Evolutionary conservation across 2,797 vertebrate species (phyloP), one percentile per base, ranked within the genome.

Genomic region (Pristis pectinata): DNA sequence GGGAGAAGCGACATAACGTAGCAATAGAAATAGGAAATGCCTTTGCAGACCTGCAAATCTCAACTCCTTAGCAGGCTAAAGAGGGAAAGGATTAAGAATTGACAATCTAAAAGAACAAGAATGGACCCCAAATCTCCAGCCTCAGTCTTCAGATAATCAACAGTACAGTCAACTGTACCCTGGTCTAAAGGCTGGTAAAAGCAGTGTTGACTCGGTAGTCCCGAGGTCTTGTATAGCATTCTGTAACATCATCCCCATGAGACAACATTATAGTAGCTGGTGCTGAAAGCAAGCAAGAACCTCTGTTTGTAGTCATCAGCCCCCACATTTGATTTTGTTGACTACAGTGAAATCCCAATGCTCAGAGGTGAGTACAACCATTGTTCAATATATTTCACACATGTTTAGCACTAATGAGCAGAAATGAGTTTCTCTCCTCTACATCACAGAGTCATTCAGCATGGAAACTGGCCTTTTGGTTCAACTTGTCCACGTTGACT

Each of bases 11-110:
- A 56, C 83, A 87, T 27, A 34, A 30, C n/a, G n/a, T 27, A 59
- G 83, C 87, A 87, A 87, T 83, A 87, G 34, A 87, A 87, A 59
- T 59, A 59, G 41, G 87, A 24, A 87, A 56, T 34, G 83, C 83
- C 83, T 87, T 87, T 59, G 24, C 49, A 30, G 56, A 34, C 27
- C 49, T 85, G 56, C 83, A 59, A 30, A 5, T 59, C 41, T 56
- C 53, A 87, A 44, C 83, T 87, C 27, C 53, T 34, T 56, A 59
- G 27, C 49, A 11, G 30, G 13, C 49, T 59, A 27, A n/a, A 34
- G 83, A 59, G 49, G 27, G 27, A 87, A 30, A 56, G 11, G 27
- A 87, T 87, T 87, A 87, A 72, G 70, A 72, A 59, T 30, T 87
- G 49, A 87, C 83, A 87, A 27, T 24, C 30, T 13, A 10, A 87